A percentile compares a stretch with the other conserved stretches of the same genome.
Conservation (phyloP, 2,888 invertebrate genomes). For the Trissolcus japonicus region DNA sequence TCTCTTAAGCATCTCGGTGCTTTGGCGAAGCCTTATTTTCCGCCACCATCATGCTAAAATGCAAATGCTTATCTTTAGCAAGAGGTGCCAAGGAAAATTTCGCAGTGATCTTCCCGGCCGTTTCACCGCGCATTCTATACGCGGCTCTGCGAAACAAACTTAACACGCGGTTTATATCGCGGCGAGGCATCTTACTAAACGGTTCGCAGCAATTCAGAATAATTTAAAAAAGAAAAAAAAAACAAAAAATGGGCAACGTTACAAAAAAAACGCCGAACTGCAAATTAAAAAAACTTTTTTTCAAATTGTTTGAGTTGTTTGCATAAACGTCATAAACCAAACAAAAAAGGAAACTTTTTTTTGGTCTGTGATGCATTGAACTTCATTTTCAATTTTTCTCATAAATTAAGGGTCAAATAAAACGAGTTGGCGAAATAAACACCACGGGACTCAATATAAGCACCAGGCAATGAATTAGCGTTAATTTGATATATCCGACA, state of each 20-base stretch:
- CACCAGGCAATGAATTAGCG: constrained; percentile 27
- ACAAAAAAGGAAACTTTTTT: too few species aligned
- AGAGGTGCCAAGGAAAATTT: constrained; percentile 55
- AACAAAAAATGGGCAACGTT: background rate
- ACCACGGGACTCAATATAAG: background rate
- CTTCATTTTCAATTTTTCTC: too few species aligned
- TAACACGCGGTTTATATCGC: constrained; percentile 21
- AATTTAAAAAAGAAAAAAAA: constrained; percentile 3
- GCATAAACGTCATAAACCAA: too few species aligned
- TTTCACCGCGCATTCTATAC: constrained; percentile 35
- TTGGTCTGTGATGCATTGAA: too few species aligned
- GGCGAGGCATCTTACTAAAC: constrained; percentile 14
- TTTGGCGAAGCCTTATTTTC: constrained; percentile 51
- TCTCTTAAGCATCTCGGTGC: constrained; percentile 47
- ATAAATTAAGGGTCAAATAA: background rate
- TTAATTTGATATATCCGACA: constrained; percentile 27
- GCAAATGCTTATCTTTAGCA: constrained; percentile 57
- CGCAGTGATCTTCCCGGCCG: constrained; percentile 39
- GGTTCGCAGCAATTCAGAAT: constrained; percentile 21
- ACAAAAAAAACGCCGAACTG: background rate
- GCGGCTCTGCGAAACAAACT: constrained; percentile 36
- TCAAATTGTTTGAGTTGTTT: too few species aligned
- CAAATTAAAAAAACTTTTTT: too few species aligned
- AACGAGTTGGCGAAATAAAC: background rate
- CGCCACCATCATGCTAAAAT: constrained; percentile 51